A percentile compares a stretch with the other conserved stretches of the same genome.
These are phyloP conservation scores for Apamea epomidion DNA, from an alignment of 2,888 invertebrate genomes.

Conservation along the genomic window DNA sequence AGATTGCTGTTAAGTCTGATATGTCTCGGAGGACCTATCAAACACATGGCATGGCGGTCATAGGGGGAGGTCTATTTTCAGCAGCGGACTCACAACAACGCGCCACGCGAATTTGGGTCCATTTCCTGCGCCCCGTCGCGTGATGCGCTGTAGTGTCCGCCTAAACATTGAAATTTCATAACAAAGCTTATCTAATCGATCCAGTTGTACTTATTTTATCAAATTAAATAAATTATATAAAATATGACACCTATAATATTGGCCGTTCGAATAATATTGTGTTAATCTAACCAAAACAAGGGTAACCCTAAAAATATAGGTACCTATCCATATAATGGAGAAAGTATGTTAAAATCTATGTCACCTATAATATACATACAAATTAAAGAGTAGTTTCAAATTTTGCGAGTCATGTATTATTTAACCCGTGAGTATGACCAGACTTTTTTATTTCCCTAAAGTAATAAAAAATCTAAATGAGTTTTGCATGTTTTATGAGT, in stretches of 20 bases:
- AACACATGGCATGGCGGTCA: slow-evolving; percentile 1
- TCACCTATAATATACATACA: neutral
- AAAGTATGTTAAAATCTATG: neutral
- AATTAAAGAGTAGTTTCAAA: neutral
- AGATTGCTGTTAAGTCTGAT: neutral
- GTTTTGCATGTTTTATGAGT: slow-evolving; percentile 24
- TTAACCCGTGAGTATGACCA: neutral
- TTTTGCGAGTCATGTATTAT: neutral
- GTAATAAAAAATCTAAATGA: slow-evolving; percentile 7
- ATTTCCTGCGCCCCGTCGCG: neutral
- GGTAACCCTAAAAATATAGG: neutral
- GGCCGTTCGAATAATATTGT: neutral
- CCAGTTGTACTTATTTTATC: slow-evolving; percentile 8
- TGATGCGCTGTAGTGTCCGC: neutral
- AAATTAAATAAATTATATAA: slow-evolving; percentile 2
- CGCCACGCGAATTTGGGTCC: neutral
- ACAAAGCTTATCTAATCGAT: slow-evolving; percentile 6
- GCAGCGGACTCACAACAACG: too few relatives aligned
- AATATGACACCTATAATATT: slow-evolving; percentile 13
- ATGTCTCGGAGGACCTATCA: slow-evolving; percentile 21
- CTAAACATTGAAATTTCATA: neutral
- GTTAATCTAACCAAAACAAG: neutral
- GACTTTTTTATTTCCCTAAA: slow-evolving; percentile 19
- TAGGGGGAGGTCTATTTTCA: neutral
- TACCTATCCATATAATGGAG: neutral